phyloP scores from a whole-genome alignment of 2,888 invertebrate genomes.

The Acleris sparsana region DNA sequence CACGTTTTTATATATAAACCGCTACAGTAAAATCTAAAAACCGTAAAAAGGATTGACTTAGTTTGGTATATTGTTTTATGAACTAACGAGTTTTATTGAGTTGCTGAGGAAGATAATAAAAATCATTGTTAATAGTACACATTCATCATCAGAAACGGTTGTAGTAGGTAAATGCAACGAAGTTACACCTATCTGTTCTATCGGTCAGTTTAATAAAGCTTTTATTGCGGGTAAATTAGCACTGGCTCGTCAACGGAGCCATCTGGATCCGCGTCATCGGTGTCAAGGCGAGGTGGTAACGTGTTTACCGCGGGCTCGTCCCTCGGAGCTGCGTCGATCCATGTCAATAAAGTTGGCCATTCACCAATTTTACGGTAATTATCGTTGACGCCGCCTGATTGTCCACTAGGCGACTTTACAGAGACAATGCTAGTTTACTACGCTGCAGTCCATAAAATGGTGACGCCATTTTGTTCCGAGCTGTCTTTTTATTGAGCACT shows the following conservation, averaged over 20 bases:
- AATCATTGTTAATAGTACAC: slow-evolving; percentile 33
- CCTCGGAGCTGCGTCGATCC: slow-evolving; percentile 54
- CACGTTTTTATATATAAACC: slow-evolving; percentile 19
- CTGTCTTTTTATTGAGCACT: slow-evolving; percentile 78
- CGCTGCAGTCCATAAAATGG: slow-evolving; percentile 69
- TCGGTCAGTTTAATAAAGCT: slow-evolving; percentile 39
- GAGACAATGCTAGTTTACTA: slow-evolving; percentile 65
- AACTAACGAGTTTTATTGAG: slow-evolving; percentile 36
- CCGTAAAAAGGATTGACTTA: slow-evolving; percentile 34
- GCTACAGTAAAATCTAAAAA: slow-evolving; percentile 30
- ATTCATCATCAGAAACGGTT: slow-evolving; percentile 12
- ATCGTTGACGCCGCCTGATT: slow-evolving; percentile 48
- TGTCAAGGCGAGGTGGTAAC: slow-evolving; percentile 69
- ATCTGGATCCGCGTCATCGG: slow-evolving; percentile 47
- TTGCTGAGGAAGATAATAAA: slow-evolving; percentile 31
- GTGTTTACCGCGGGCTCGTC: slow-evolving; percentile 47
- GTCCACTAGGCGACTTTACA: slow-evolving; percentile 48
- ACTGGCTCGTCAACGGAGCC: slow-evolving; percentile 52
- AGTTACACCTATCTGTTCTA: slow-evolving; percentile 33
- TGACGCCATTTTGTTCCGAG: slow-evolving; percentile 77
- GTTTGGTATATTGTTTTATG: slow-evolving; percentile 36
- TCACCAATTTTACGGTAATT: slow-evolving; percentile 72
- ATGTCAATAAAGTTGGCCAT: slow-evolving; percentile 59
- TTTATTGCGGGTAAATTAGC: slow-evolving; percentile 72
- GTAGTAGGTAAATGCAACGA: slow-evolving; percentile 14